Evolutionary conservation across 1,140 invertebrate genomes (phyloP), one percentile per base, ranked within the genome.

Genomic region (Galleria mellonella): DNA sequence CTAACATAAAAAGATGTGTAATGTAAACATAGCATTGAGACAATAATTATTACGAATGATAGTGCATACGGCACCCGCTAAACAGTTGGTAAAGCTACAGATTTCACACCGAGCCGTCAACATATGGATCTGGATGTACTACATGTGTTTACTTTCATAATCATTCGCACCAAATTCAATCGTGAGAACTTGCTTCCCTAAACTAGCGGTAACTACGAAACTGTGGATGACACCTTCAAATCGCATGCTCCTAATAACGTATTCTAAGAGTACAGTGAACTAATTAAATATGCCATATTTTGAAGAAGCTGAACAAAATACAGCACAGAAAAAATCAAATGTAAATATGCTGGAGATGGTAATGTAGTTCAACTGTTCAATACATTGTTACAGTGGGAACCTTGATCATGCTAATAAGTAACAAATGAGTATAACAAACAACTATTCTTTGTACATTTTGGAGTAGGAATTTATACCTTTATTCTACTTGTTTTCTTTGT

Each of bases 41-140:
- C 75, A 84, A 84, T 84, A 84, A 84, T 84, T 78, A 82, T 81
- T 76, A 84, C 75, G 78, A 78, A 84, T 82, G 81, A 82, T 82
- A 81, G 75, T 71, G 64, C 67, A 72, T 81, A 81, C 72, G 52
- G 45, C 63, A 66, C 48, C 75, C 66, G 81, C 81, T 84, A 84
- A 84, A 83, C 71, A 84, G 76, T 78, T 71, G 64, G 81, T 78
- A 84, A 83, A 84, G 81, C 74, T 84, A 83, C 71, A 84, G 74
- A 83, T 81, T 84, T 84, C 81, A 84, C 81, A 84, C 81, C 66
- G 74, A 77, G 72, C 64, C 72, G 81, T 66, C 77, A 84, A 84
- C 76, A 73, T 84, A 84, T 84, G 81, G 81, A 84, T 84, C 81
- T 84, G 76, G 81, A 84, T 84, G 61, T 72, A 81, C 75, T 72